Evolutionary conservation across 2,797 vertebrate species (phyloP).

Genomic region (Falco novaeseelandiae): DNA sequence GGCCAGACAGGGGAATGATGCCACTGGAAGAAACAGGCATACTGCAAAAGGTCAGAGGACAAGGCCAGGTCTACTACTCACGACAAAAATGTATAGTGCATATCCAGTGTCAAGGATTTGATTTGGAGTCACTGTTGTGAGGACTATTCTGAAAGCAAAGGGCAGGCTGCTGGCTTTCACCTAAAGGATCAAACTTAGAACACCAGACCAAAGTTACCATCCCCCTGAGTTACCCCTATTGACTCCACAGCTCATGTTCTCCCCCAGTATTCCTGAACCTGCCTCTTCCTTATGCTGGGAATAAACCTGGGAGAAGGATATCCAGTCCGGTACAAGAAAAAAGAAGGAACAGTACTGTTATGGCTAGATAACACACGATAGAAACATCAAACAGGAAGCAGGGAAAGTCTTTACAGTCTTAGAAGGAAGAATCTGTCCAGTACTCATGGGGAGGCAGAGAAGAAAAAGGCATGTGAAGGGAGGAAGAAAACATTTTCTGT

Average conservation of each 20-base stretch:
- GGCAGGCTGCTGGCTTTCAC: neutral
- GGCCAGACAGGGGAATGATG: neutral
- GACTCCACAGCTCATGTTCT: neutral
- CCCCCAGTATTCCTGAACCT: neutral
- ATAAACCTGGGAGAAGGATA: neutral
- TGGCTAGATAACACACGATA: neutral
- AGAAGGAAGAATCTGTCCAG: neutral
- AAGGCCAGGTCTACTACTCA: neutral
- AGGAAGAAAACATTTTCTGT: neutral
- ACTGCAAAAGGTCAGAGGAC: neutral
- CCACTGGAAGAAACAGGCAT: neutral
- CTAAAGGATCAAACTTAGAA: neutral
- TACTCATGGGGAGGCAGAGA: neutral
- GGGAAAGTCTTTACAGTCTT: neutral
- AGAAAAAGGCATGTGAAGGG: neutral
- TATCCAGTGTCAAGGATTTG: neutral
- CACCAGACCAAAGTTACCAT: neutral
- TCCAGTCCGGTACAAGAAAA: neutral
- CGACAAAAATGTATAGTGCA: neutral
- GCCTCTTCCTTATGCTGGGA: neutral
- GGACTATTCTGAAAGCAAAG: neutral
- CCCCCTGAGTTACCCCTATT: neutral
- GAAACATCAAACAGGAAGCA: neutral
- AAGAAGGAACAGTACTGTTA: neutral
- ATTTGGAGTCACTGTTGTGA: neutral